A percentile compares a stretch with the other conserved stretches of the same genome.
Conservation (phyloP, 2,888 invertebrate species). For the Mythimna lalbum region DNA sequence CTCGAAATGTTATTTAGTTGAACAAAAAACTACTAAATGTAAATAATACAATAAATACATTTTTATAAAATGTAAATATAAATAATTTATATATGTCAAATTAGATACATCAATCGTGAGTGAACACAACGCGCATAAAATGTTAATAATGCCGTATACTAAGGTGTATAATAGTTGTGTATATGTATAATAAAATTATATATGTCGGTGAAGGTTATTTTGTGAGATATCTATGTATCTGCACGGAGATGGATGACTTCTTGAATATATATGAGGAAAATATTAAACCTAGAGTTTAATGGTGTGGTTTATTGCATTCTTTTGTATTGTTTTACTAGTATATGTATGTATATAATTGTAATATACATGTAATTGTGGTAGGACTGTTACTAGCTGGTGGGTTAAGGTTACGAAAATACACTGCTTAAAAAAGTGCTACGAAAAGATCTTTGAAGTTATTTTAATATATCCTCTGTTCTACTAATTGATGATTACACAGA, state of each 20-base stretch:
- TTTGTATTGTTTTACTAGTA: slow-evolving; percentile 13
- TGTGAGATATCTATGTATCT: slow-evolving; percentile 59
- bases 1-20: slow-evolving; percentile 10
- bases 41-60: slow-evolving; percentile 10
- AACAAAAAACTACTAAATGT: slow-evolving; percentile 32
- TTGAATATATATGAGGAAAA: slow-evolving; percentile 68
- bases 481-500: not conserved
- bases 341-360: not conserved
- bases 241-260: slow-evolving; percentile 62
- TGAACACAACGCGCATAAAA: slow-evolving; percentile 47
- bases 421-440: not conserved
- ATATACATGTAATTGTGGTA: slow-evolving; percentile 6
- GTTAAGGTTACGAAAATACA: not conserved
- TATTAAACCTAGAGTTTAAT: slow-evolving; percentile 48
- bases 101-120: slow-evolving; percentile 51
- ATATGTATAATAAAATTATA: slow-evolving; percentile 43
- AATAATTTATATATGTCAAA: slow-evolving; percentile 40
- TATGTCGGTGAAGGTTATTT: slow-evolving; percentile 70
- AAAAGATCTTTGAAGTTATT: not conserved
- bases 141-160: slow-evolving; percentile 46
- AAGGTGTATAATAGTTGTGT: slow-evolving; percentile 21
- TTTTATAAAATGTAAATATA: slow-evolving; percentile 18
- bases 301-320: slow-evolving; percentile 32
- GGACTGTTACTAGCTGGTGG: not conserved
- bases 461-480: not conserved